Evolutionary conservation across 2,113 vertebrate species (phyloP).

Genomic region (Butorides virescens): DNA sequence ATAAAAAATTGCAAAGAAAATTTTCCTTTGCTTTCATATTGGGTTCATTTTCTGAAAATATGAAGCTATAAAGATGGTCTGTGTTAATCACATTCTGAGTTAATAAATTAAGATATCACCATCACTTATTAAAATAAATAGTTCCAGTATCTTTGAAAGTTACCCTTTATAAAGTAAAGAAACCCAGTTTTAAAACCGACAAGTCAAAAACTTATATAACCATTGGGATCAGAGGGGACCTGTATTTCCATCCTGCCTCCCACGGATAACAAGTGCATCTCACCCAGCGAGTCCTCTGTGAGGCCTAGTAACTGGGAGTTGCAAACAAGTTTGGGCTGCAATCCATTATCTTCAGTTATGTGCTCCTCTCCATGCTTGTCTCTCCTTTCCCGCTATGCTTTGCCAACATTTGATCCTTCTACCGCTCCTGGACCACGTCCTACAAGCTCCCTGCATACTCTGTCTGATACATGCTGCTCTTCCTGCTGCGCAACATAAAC

Average conservation of each 20-base stretch:
- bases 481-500: not conserved
- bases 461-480: not conserved
- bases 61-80: not conserved
- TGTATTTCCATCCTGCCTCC: not conserved
- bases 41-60: not conserved
- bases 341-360: accelerated
- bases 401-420: not conserved
- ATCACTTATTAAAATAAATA: not conserved
- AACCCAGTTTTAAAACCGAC: not conserved
- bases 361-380: not conserved
- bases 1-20: not conserved
- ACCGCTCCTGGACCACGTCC: accelerated
- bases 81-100: not conserved
- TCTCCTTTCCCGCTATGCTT: not conserved
- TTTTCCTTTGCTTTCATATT: not conserved
- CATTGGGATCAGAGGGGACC: not conserved
- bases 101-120: not conserved
- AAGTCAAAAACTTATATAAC: not conserved
- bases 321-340: not conserved
- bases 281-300: not conserved
- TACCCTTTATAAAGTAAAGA: not conserved
- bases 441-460: not conserved
- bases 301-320: not conserved
- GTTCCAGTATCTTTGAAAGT: not conserved
- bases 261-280: not conserved